phyloP scores from a whole-genome alignment of 1,140 invertebrate species.

The Drosophila bocki region DNA sequence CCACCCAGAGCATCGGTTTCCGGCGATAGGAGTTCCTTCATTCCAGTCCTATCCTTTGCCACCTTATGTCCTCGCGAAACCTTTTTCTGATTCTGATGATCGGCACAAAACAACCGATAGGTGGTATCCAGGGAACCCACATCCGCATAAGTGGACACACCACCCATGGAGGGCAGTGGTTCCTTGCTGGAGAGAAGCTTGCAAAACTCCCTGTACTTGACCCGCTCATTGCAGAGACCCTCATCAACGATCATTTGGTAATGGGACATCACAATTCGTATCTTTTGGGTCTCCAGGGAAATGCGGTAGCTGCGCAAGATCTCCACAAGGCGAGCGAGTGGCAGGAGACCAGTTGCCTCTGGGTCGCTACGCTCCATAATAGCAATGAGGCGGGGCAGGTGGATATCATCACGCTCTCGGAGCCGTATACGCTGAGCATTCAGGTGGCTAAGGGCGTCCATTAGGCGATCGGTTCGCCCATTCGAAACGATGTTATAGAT shows the following conservation, averaged over 20 bases:
- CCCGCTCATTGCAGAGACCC: constrained; percentile 42
- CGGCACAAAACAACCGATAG: constrained; percentile 63
- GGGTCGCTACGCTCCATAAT: constrained; percentile 52
- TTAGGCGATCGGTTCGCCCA: constrained; percentile 12
- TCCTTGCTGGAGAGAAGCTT: constrained; percentile 50
- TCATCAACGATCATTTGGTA: constrained; percentile 62
- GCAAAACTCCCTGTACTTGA: constrained; percentile 60
- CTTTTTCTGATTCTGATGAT: constrained; percentile 40
- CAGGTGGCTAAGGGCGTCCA: constrained; percentile 53
- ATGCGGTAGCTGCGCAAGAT: constrained; percentile 45
- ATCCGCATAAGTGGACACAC: constrained; percentile 26
- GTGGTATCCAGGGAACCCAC: constrained; percentile 56
- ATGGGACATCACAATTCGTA: constrained; percentile 39
- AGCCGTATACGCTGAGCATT: constrained; percentile 60
- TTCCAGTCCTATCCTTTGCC: constrained; percentile 21
- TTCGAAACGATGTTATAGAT: constrained; percentile 53
- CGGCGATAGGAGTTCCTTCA: constrained; percentile 56
- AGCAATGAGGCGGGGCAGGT: constrained; percentile 50
- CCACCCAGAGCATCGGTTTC: constrained; percentile 38
- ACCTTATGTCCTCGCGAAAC: neutral
- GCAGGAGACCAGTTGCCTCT: constrained; percentile 42
- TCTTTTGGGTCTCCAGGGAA: constrained; percentile 43
- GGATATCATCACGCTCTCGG: constrained; percentile 42
- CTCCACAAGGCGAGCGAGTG: constrained; percentile 41
- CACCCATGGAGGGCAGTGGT: constrained; percentile 56